A percentile compares a stretch with the other conserved stretches of the same genome.
These are phyloP conservation scores for Oryctes rhinoceros DNA, from an alignment of 1,140 invertebrate genomes.

Conservation along the genomic window DNA sequence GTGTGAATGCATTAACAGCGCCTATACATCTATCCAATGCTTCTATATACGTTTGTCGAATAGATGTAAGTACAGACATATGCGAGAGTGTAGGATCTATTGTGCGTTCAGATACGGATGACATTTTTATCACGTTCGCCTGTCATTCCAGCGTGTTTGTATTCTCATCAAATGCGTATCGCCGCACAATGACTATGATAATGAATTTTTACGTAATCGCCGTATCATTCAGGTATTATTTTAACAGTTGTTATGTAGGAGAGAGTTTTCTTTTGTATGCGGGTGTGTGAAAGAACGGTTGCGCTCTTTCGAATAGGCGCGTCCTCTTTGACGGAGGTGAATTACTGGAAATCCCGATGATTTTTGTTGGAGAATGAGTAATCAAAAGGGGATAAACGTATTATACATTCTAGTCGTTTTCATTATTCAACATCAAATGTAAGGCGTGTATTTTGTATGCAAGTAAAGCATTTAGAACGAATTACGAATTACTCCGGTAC, in stretches of 20 bases:
- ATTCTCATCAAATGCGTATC: constrained; percentile 14
- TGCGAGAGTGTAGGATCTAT: constrained; percentile 5
- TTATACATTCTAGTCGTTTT: not conserved
- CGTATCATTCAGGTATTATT: constrained; percentile 31
- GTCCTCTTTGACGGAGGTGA: not conserved
- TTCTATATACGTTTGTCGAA: not conserved
- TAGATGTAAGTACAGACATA: not conserved
- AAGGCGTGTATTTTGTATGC: no score
- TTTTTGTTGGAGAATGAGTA: constrained; percentile 4
- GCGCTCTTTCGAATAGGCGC: not conserved
- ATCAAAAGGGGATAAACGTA: not conserved
- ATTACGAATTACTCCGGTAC: no score
- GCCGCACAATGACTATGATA: constrained; percentile 16
- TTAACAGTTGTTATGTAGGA: not conserved
- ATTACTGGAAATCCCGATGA: not conserved
- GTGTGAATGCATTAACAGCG: constrained; percentile 29
- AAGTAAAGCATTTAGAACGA: no score
- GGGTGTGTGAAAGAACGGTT: not conserved
- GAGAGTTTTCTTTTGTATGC: not conserved
- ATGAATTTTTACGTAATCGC: constrained; percentile 24
- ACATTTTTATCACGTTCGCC: constrained; percentile 34
- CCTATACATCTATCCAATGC: not conserved
- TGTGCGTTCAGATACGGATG: constrained; percentile 5
- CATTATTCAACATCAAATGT: no score
- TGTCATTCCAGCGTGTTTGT: constrained; percentile 7